Evolutionary conservation across 2,888 invertebrate species (phyloP).

Genomic region (Micoletzkya japonica): DNA sequence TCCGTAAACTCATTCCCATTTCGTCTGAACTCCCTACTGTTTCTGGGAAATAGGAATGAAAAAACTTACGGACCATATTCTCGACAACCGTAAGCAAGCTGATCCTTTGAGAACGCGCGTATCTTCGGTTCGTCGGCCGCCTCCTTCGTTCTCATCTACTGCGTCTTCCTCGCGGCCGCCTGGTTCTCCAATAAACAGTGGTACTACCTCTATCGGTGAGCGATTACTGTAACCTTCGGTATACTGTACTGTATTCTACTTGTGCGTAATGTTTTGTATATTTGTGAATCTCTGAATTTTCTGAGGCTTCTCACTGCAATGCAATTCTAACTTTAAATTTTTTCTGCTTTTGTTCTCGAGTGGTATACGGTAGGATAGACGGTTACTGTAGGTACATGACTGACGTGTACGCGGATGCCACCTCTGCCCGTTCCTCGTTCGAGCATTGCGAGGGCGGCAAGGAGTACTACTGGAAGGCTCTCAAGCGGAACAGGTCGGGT

Average conservation of each 20-base stretch:
- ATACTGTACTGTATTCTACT: no score
- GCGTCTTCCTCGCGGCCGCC: constrained; percentile 43
- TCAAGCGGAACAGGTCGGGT: constrained; percentile 52
- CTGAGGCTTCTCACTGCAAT: no score
- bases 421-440: constrained; percentile 49
- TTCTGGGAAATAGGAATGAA: no score
- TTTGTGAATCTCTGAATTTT: no score
- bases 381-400: constrained; percentile 55
- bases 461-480: constrained; percentile 58
- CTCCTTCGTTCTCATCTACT: constrained; percentile 49
- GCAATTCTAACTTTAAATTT: no score
- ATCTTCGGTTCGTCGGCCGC: constrained; percentile 42
- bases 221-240: not conserved
- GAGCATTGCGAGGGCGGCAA: constrained; percentile 58
- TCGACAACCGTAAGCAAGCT: no score
- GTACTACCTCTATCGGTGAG: constrained; percentile 38
- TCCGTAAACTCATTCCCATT: no score
- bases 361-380: no score
- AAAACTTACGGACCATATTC: no score
- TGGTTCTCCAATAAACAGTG: constrained; percentile 51
- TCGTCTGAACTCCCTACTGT: no score
- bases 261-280: no score
- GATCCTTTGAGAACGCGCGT: constrained; percentile 15
- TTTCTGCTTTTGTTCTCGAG: no score
- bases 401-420: constrained; percentile 54